phyloP scores from a whole-genome alignment of 1,140 invertebrate species.

The Drosophila novamexicana region DNA sequence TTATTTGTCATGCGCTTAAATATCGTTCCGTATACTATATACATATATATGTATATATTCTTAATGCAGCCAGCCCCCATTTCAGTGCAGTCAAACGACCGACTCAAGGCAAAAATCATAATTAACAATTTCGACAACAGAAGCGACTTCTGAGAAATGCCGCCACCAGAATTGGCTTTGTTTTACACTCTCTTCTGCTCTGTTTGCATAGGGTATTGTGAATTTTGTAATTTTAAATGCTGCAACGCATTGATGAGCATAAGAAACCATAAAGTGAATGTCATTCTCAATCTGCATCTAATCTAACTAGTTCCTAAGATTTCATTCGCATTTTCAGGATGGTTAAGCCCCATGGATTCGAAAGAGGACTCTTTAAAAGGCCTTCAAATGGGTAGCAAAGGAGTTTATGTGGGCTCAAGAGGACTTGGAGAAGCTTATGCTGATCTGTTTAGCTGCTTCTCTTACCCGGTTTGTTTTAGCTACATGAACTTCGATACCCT shows the following conservation, averaged over 20 bases:
- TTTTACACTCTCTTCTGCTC: not conserved
- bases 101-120: conserved; percentile 58
- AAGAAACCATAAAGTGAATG: too few species aligned
- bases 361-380: too few species aligned
- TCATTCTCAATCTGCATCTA: too few species aligned
- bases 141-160: conserved; percentile 62
- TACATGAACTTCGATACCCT: too few species aligned
- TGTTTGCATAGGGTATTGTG: conserved; percentile 17
- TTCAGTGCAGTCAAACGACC: conserved; percentile 59
- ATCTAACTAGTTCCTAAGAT: too few species aligned
- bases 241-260: conserved; percentile 20
- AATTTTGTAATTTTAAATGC: conserved; percentile 28
- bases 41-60: not conserved
- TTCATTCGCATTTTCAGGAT: too few species aligned
- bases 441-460: too few species aligned
- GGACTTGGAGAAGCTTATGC: too few species aligned
- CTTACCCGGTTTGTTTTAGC: too few species aligned
- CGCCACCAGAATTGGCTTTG: conserved; percentile 7
- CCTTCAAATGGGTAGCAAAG: too few species aligned
- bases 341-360: too few species aligned
- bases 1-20: conserved; percentile 70
- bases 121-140: conserved; percentile 64
- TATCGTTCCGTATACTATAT: conserved; percentile 19
- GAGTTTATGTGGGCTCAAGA: too few species aligned
- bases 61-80: conserved; percentile 39